phyloP scores from a whole-genome alignment of 2,888 invertebrate species.

The Brachyptera risi region DNA sequence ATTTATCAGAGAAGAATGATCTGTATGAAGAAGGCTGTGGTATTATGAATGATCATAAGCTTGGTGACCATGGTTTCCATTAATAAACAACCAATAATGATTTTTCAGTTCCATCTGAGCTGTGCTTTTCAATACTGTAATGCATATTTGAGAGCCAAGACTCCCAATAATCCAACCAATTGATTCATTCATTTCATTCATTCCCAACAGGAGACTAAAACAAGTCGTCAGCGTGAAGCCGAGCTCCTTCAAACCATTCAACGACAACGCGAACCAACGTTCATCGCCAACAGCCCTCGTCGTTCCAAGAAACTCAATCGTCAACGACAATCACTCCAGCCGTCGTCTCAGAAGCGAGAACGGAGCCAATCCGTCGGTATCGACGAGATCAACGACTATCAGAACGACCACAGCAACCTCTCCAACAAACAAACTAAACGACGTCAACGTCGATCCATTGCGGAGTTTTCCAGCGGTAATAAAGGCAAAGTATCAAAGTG shows the following conservation, averaged over 20 bases:
- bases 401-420: slow-evolving; percentile 3
- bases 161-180: no score
- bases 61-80: no score
- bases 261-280: slow-evolving; percentile 4
- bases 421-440: slow-evolving; percentile 21
- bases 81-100: no score
- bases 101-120: no score
- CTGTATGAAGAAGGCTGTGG: no score
- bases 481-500: slow-evolving; percentile 73
- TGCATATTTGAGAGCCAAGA: no score
- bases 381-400: slow-evolving; percentile 47
- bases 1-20: no score
- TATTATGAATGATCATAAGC: no score
- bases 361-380: slow-evolving; percentile 65
- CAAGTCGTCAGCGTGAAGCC: slow-evolving; percentile 26
- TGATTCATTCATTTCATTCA: no score
- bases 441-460: slow-evolving; percentile 25
- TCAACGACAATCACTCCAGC: slow-evolving; percentile 53
- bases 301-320: slow-evolving; percentile 42
- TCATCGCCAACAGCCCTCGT: slow-evolving; percentile 41
- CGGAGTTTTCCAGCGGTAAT: slow-evolving; percentile 11
- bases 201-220: slow-evolving; percentile 18
- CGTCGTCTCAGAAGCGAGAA: slow-evolving; percentile 52
- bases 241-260: slow-evolving; percentile 15
- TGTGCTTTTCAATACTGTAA: no score